Conservation (phyloP, 2,888 invertebrate species). For the Aphodius sticticus region DNA sequence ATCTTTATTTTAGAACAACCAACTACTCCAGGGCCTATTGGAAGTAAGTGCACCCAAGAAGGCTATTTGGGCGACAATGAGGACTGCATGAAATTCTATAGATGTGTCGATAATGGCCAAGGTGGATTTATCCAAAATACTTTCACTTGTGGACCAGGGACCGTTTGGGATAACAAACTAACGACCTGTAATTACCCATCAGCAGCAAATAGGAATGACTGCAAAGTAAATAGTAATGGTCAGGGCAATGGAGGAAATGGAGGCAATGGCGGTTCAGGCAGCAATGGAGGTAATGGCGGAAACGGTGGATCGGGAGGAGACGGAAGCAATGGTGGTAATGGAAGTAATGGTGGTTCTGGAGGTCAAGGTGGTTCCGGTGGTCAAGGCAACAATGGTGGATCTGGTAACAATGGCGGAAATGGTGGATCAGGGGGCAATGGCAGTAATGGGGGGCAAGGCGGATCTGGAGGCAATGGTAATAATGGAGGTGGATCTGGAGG, state of each 20-base stretch:
- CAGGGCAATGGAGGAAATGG: conserved; percentile 24
- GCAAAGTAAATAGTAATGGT: conserved; percentile 20
- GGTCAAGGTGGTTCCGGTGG: neutral
- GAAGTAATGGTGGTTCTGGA: neutral
- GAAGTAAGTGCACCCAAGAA: conserved; percentile 64
- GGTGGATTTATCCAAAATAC: conserved; percentile 71
- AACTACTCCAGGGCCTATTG: conserved; percentile 31
- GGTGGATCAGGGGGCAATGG: conserved; percentile 7
- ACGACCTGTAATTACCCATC: conserved; percentile 77
- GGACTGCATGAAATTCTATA: conserved; percentile 79
- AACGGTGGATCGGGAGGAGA: conserved; percentile 28
- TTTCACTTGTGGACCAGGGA: conserved; percentile 78
- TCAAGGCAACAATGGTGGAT: conserved; percentile 21
- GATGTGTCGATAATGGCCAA: conserved; percentile 73
- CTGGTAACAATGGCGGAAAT: conserved; percentile 13
- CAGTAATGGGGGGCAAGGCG: conserved; percentile 34
- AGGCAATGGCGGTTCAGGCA: conserved; percentile 58
- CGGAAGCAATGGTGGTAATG: neutral
- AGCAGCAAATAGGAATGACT: conserved; percentile 50
- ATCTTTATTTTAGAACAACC: conserved; percentile 17
- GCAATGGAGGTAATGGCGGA: conserved; percentile 41
- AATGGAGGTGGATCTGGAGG: conserved; percentile 36
- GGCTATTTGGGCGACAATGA: conserved; percentile 75
- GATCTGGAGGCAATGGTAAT: conserved; percentile 20
- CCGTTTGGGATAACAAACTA: conserved; percentile 76